These are phyloP conservation scores for Phaethornis superciliosus DNA, from an alignment of 2,113 vertebrate genomes.

Conservation along the genomic window DNA sequence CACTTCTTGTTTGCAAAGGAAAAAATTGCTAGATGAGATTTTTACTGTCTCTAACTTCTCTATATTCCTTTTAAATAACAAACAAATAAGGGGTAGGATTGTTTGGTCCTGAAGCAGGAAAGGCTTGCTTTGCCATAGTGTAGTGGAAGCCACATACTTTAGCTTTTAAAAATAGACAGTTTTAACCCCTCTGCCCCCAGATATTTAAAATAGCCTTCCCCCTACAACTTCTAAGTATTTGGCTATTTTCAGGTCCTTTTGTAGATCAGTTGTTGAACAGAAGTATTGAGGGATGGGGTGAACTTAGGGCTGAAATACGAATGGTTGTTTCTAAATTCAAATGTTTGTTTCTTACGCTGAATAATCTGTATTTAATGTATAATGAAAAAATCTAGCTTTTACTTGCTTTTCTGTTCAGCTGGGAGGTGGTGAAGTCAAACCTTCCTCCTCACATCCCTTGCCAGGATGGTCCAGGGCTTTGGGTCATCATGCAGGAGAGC, in stretches of 20 bases:
- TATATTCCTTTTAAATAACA: background rate
- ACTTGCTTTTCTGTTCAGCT: background rate
- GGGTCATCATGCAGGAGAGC: background rate
- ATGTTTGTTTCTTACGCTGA: background rate
- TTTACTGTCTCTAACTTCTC: background rate
- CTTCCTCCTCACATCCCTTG: background rate
- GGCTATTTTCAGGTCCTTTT: background rate
- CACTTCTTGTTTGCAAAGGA: background rate
- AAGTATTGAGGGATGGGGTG: background rate
- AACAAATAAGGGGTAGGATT: background rate
- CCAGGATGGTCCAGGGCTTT: background rate
- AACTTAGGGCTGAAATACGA: background rate
- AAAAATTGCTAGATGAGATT: background rate
- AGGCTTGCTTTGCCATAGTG: background rate
- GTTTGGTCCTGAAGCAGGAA: background rate
- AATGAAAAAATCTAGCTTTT: background rate
- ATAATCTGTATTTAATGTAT: background rate
- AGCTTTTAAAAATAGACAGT: background rate
- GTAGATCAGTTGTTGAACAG: background rate
- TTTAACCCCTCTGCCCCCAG: background rate
- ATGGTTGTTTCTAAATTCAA: background rate
- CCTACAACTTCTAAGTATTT: background rate
- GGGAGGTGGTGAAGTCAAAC: background rate
- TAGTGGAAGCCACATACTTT: background rate
- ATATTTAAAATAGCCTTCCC: background rate